Percentiles rank a stretch among this genome's conserved stretches.
Conservation (phyloP, 1,140 invertebrate genomes). For the Drosophila athabasca region DNA sequence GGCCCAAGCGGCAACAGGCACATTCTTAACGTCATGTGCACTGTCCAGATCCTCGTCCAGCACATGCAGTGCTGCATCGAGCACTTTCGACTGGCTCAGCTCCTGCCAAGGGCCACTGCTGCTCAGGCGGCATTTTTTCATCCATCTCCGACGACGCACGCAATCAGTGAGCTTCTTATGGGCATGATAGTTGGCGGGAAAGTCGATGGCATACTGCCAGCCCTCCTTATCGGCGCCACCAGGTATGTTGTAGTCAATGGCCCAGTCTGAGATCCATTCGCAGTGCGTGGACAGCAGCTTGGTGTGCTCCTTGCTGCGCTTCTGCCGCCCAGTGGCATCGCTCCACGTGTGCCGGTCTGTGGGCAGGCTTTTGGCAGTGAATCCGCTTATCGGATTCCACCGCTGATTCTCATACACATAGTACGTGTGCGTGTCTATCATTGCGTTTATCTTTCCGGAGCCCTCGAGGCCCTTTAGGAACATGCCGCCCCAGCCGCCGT, state of each 20-base stretch:
- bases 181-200: conserved; percentile 92
- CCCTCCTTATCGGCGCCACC: conserved; percentile 95
- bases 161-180: conserved; percentile 94
- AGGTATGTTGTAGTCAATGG: conserved; percentile 93
- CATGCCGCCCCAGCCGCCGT: conserved; percentile 92
- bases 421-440: conserved; percentile 92
- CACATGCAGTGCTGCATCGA: conserved; percentile 88
- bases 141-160: conserved; percentile 93
- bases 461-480: conserved; percentile 89
- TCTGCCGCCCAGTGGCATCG: conserved; percentile 91
- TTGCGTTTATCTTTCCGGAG: conserved; percentile 89
- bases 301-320: conserved; percentile 92
- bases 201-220: conserved; percentile 97
- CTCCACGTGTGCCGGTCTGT: conserved; percentile 96
- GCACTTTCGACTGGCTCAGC: conserved; percentile 91
- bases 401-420: conserved; percentile 97
- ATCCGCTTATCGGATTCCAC: conserved; percentile 95
- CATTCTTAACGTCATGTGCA: conserved; percentile 57
- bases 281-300: conserved; percentile 93
- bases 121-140: conserved; percentile 90
- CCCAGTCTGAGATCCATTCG: conserved; percentile 96
- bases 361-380: conserved; percentile 92
- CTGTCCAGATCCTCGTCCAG: conserved; percentile 64
- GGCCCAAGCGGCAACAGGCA: conserved; percentile 89
- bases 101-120: conserved; percentile 95